Conservation (phyloP, 1,140 invertebrate genomes). For the Leptopilina boulardi region DNA sequence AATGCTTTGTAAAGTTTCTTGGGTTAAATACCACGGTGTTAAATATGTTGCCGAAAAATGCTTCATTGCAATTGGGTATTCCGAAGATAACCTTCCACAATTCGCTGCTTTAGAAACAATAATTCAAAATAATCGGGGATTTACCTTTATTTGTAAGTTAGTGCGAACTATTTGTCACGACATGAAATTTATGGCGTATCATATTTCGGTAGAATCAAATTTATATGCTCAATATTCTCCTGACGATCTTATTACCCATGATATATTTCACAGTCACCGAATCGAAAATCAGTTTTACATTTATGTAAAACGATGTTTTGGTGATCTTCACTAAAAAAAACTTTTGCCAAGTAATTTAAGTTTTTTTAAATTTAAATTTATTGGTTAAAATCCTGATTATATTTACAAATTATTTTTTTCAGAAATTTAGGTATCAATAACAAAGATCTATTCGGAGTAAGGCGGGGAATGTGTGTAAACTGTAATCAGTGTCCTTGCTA, state of each 20-base stretch:
- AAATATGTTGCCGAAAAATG: conserved; percentile 6
- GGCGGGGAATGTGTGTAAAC: not conserved
- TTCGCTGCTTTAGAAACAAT: not conserved
- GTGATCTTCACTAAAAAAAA: not conserved
- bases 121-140: not conserved
- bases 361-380: no score
- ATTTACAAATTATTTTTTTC: no score
- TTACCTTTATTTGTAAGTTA: not conserved
- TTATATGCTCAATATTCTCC: not conserved
- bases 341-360: not conserved
- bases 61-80: not conserved
- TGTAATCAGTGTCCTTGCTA: not conserved
- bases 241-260: not conserved
- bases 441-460: no score
- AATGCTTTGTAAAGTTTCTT: not conserved
- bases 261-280: not conserved
- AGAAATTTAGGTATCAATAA: no score
- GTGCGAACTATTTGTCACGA: not conserved
- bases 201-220: not conserved
- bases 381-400: no score
- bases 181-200: not conserved
- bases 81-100: not conserved
- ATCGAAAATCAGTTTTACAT: not conserved
- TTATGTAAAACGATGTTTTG: not conserved
- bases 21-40: not conserved